Evolutionary conservation across 2,113 vertebrate species (phyloP), one percentile per base, ranked within the genome.

Genomic region (Clarias batrachus): DNA sequence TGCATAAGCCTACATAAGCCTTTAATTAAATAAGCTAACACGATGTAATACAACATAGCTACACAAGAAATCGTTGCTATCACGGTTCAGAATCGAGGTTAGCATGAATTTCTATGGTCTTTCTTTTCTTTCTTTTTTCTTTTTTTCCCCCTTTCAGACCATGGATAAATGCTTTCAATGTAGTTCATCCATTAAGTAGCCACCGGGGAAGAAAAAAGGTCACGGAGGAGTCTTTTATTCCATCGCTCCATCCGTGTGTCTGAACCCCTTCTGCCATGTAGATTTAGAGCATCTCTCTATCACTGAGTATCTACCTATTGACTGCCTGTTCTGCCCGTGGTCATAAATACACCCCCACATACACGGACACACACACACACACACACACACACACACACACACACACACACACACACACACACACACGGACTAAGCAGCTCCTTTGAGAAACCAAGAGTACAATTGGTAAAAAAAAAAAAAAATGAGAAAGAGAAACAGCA

Each of bases 261-360:
- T 23, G 71, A 88, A 91, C 88, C 90, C 74, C 89, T 73, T 86
- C 52, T 89, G 41, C 80, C 70, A 71, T 80, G 52, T 83, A 70
- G 87, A 87, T 93, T 92, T 87, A 89, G 89, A 88, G 78, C 59
- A 63, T 63, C 33, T 82, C 88, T 78, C 86, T 37, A 86, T 85
- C 84, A 63, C 71, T 21, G 68, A 63, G 83, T 59, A 86, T 85
- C 80, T 90, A 91, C 91, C 86, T 91, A 92, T 91, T 93, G 93
- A 92, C 91, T 90, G 56, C 19, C 73, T 30, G 65, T 65, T 89
- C 57, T 41, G 62, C 79, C n/a, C 4, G 25, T 41, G 57, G 68
- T 81, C 65, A 81, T 81, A 77, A 86, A 86, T 70, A 80, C 66
- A 85, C 52, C 33, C 78, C 62, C 60, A 52, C 81, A 86, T 3